These are phyloP conservation scores for Abrostola tripartita DNA, from an alignment of 2,888 invertebrate species.

Conservation along the genomic window DNA sequence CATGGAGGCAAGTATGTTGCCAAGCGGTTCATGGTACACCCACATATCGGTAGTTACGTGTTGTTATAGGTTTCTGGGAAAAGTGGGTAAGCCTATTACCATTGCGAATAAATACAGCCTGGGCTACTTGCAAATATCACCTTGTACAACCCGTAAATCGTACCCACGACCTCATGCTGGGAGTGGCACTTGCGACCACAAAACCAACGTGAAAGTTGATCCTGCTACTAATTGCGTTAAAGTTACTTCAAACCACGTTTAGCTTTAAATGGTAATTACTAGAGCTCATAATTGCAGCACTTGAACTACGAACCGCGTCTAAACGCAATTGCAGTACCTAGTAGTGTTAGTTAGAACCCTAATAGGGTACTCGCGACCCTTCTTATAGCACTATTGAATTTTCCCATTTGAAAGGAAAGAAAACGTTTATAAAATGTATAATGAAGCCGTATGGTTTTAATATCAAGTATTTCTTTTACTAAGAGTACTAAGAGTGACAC, in stretches of 20 bases:
- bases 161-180: too few relatives aligned
- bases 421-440: not conserved
- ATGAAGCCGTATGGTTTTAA: not conserved
- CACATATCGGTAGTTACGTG: too few relatives aligned
- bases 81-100: too few relatives aligned
- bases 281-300: conserved; percentile 11
- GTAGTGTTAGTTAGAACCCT: not conserved
- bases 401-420: not conserved
- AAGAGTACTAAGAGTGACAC: too few relatives aligned
- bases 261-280: conserved; percentile 12
- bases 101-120: too few relatives aligned
- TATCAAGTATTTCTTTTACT: too few relatives aligned
- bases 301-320: conserved; percentile 1
- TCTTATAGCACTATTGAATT: not conserved
- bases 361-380: not conserved
- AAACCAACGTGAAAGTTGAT: not conserved
- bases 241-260: not conserved
- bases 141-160: too few relatives aligned
- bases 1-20: too few relatives aligned
- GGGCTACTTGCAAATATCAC: too few relatives aligned
- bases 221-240: conserved; percentile 3
- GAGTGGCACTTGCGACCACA: not conserved
- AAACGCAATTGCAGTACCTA: not conserved
- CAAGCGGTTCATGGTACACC: too few relatives aligned
- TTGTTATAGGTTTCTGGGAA: too few relatives aligned